Conservation (phyloP, 2,888 invertebrate genomes). For the Eupithecia insigniata region DNA sequence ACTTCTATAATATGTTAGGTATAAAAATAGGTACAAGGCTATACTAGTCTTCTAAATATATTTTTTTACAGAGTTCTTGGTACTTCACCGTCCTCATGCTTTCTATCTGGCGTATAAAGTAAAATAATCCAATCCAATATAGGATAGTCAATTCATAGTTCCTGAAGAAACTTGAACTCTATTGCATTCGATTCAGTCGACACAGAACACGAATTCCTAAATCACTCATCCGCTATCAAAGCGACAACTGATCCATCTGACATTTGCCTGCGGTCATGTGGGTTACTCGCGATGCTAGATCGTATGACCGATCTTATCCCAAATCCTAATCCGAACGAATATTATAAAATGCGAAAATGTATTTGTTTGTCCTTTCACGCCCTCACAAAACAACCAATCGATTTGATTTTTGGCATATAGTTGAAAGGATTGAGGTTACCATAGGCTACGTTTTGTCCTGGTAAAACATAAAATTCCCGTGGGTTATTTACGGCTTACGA, state of each 20-base stretch:
- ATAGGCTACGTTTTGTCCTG: no score
- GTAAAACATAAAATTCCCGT: no score
- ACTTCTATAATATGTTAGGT: neutral
- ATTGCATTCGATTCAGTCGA: neutral
- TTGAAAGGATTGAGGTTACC: no score
- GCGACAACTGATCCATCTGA: constrained; percentile 35
- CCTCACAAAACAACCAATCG: no score
- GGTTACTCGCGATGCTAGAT: neutral
- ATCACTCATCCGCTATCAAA: constrained; percentile 31
- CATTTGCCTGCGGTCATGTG: constrained; percentile 20
- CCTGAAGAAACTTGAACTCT: neutral
- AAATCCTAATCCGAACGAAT: no score
- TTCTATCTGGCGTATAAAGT: neutral
- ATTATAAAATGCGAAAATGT: no score
- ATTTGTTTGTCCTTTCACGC: no score
- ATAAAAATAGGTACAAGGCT: neutral
- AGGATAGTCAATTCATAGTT: neutral
- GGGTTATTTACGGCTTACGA: no score
- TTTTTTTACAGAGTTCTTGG: neutral
- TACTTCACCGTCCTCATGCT: neutral
- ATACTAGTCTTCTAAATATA: neutral
- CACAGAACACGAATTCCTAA: constrained; percentile 21
- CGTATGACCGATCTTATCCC: no score
- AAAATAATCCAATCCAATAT: neutral
- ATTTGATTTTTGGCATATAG: no score